Conservation (phyloP, 1,140 invertebrate genomes). For the Ips typographus region DNA sequence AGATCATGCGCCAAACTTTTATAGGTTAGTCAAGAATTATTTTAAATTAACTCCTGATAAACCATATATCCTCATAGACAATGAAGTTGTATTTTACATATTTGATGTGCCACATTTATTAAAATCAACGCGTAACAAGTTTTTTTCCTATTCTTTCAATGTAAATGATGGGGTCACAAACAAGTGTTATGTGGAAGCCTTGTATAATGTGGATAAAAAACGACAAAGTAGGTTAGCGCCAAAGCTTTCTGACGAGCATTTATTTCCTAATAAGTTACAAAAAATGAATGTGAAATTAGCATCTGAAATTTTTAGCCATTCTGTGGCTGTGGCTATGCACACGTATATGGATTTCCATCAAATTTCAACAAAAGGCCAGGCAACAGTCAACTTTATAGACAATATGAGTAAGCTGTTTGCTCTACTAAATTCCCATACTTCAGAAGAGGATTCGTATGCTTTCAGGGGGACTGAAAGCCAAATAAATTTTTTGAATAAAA, state of each 20-base stretch:
- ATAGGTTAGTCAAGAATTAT: constrained; percentile 18
- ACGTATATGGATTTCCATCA: constrained; percentile 15
- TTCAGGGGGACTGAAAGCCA: constrained; percentile 5
- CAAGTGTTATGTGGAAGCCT: background rate
- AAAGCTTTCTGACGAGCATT: constrained; percentile 10
- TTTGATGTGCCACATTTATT: background rate
- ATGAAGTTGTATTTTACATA: constrained; percentile 4
- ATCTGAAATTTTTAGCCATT: background rate
- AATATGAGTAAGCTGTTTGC: constrained; percentile 7
- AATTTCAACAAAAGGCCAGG: background rate
- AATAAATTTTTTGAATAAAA: constrained; percentile 8
- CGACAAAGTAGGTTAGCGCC: constrained; percentile 7
- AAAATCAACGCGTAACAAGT: constrained; percentile 4
- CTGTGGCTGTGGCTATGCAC: constrained; percentile 8
- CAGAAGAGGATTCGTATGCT: background rate
- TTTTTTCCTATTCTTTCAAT: constrained; percentile 2
- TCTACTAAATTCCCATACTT: constrained; percentile 3
- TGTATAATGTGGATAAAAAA: constrained; percentile 14
- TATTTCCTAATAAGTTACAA: constrained; percentile 10
- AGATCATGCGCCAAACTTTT: constrained; percentile 25
- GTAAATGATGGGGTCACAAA: constrained; percentile 2
- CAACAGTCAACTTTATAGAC: constrained; percentile 9
- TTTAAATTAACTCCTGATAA: background rate
- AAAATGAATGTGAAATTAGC: constrained; percentile 18
- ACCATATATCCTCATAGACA: constrained; percentile 17